These are phyloP conservation scores for Tetrax tetrax DNA, from an alignment of 2,113 vertebrate genomes.

Conservation along the genomic window DNA sequence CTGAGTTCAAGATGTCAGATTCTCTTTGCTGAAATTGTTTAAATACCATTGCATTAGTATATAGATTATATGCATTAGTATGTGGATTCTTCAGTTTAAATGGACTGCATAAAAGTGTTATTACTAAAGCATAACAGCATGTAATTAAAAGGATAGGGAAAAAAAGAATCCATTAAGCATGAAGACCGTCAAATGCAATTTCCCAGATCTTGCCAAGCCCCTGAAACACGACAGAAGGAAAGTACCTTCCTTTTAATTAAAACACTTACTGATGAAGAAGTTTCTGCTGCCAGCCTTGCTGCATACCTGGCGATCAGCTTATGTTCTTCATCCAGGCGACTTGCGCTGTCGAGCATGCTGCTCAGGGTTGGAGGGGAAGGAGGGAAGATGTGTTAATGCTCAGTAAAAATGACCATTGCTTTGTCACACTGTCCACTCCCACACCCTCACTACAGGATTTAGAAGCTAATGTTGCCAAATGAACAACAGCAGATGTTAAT, in stretches of 20 bases:
- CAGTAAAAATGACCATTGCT: fast-evolving
- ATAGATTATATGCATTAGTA: constrained; percentile 29
- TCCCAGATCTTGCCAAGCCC: constrained; percentile 26
- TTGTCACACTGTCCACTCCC: not conserved
- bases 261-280: constrained; percentile 87
- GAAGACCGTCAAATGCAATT: not conserved
- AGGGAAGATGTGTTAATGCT: not conserved
- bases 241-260: constrained; percentile 26
- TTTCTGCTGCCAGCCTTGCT: constrained; percentile 94
- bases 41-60: constrained; percentile 34
- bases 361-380: not conserved
- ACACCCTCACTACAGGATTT: not conserved
- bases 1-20: constrained; percentile 12
- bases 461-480: not conserved
- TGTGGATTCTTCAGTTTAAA: constrained; percentile 8
- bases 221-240: not conserved
- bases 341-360: constrained; percentile 91
- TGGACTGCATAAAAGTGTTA: not conserved
- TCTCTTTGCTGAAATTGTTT: constrained; percentile 31
- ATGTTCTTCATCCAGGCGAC: constrained; percentile 95
- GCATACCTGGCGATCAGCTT: constrained; percentile 97
- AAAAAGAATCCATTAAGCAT: constrained; percentile 40
- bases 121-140: not conserved
- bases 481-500: not conserved
- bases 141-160: not conserved